phyloP scores from a whole-genome alignment of 2,113 vertebrate species.

The Acrocephalus arundinaceus region DNA sequence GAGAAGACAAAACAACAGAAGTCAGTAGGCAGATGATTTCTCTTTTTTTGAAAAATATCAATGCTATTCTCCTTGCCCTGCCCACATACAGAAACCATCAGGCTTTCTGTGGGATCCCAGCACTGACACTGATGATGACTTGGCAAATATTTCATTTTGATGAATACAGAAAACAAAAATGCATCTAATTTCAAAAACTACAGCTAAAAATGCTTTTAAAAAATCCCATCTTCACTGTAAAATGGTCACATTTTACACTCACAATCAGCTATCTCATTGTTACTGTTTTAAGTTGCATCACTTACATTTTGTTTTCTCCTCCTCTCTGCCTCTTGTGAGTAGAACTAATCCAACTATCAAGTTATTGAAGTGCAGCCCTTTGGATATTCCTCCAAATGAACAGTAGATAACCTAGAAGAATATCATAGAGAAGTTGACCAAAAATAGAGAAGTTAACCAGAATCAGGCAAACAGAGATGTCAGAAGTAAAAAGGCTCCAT shows the following conservation, averaged over 20 bases:
- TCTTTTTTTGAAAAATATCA: not conserved
- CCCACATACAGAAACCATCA: not conserved
- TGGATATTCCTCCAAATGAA: constrained; percentile 94
- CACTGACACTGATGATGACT: not conserved
- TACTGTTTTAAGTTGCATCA: not conserved
- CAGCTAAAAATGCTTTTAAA: not conserved
- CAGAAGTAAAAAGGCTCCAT: not conserved
- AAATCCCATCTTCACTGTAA: not conserved
- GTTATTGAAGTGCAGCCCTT: constrained; percentile 98
- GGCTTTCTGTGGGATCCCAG: not conserved
- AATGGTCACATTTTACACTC: not conserved
- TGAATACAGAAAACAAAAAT: not conserved
- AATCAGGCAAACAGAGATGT: not conserved
- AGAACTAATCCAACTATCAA: constrained; percentile 95
- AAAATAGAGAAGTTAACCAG: not conserved
- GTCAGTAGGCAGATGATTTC: constrained; percentile 16
- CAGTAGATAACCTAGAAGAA: constrained; percentile 90
- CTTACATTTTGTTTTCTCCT: constrained; percentile 98
- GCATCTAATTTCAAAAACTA: not conserved
- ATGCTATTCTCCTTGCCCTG: not conserved
- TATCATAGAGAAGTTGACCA: not conserved
- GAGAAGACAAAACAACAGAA: constrained; percentile 35
- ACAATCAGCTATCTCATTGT: not conserved
- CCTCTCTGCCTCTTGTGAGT: constrained; percentile 93
- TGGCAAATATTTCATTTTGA: not conserved